phyloP scores from a whole-genome alignment of 2,888 invertebrate genomes.

The Hyles lineata region DNA sequence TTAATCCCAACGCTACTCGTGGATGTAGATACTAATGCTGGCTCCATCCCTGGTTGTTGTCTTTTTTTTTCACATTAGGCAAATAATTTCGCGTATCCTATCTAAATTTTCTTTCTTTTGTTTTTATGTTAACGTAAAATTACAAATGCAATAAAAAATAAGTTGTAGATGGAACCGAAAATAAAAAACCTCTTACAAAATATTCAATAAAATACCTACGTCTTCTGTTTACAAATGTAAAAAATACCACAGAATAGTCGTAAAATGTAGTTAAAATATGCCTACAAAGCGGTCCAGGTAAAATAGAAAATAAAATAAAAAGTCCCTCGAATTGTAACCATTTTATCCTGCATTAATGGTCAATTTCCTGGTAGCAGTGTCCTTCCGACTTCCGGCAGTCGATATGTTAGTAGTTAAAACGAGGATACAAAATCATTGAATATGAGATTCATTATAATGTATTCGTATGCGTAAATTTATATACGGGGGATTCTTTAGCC shows the following conservation, averaged over 20 bases:
- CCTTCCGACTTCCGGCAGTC: slow-evolving; percentile 25
- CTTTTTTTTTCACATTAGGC: no score
- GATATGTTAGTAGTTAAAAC: slow-evolving; percentile 1
- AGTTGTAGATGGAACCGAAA: no score
- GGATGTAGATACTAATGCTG: no score
- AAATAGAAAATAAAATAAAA: slow-evolving; percentile 7
- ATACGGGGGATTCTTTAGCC: no score
- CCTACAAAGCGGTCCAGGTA: slow-evolving; percentile 5
- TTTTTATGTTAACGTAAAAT: no score
- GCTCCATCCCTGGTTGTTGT: no score
- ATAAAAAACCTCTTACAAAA: not conserved
- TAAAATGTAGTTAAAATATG: not conserved
- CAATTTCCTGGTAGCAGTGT: slow-evolving; percentile 9
- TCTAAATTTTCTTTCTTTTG: no score
- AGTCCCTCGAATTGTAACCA: not conserved
- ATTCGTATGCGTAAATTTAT: no score
- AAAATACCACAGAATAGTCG: not conserved
- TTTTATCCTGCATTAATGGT: not conserved
- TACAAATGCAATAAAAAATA: no score
- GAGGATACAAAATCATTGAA: not conserved
- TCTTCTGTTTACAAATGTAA: not conserved
- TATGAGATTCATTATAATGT: not conserved
- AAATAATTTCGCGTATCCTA: no score
- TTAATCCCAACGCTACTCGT: no score
- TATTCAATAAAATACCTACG: not conserved